A percentile compares a stretch with the other conserved stretches of the same genome.
These are phyloP conservation scores for Thunnus thynnus DNA, from an alignment of 2,113 vertebrate species.

Conservation along the genomic window DNA sequence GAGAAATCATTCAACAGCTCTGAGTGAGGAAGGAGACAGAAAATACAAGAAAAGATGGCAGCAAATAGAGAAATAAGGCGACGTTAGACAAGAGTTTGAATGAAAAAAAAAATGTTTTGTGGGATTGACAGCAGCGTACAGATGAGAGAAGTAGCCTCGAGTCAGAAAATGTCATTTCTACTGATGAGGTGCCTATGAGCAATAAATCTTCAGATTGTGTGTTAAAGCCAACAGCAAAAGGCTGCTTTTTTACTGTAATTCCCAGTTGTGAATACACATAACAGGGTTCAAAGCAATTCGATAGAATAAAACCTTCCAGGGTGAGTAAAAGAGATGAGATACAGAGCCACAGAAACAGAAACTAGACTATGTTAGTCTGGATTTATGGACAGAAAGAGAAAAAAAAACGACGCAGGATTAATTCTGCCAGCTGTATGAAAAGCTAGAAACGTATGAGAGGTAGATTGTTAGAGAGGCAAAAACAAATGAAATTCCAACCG, in stretches of 20 bases:
- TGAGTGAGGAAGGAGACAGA: slow-evolving; percentile 6
- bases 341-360: slow-evolving; percentile 14
- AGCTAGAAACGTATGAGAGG: slow-evolving; percentile 75
- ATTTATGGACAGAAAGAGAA: slow-evolving; percentile 4
- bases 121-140: not conserved
- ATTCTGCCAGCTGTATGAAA: slow-evolving; percentile 26
- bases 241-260: not conserved
- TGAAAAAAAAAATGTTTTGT: no score
- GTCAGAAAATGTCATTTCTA: not conserved
- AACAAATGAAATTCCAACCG: slow-evolving; percentile 28
- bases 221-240: slow-evolving; percentile 5
- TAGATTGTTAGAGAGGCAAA: slow-evolving; percentile 78
- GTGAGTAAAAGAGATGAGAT: not conserved
- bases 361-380: not conserved
- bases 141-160: not conserved
- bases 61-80: not conserved
- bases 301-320: not conserved
- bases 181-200: not conserved
- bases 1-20: slow-evolving; percentile 19
- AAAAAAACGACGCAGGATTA: not conserved
- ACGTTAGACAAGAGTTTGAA: not conserved
- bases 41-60: slow-evolving; percentile 8
- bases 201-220: not conserved
- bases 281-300: not conserved
- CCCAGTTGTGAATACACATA: not conserved